Conservation (phyloP, 2,113 vertebrate species). For the Garra rufa region DNA sequence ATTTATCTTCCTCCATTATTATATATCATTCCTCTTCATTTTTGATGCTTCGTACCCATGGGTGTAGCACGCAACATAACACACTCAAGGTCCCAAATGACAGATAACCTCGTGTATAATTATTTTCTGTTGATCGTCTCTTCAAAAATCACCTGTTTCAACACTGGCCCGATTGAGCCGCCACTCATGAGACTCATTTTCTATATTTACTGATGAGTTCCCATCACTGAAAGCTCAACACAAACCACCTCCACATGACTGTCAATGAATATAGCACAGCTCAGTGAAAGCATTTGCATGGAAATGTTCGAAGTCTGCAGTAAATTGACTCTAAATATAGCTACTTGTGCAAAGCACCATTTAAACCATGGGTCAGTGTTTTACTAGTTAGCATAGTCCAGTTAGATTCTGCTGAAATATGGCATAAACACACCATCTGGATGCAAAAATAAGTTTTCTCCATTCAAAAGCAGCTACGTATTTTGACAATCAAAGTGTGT, state of each 20-base stretch:
- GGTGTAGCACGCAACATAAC: background rate
- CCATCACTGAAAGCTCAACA: slow-evolving; percentile 11
- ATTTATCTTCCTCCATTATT: no score
- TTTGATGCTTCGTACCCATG: background rate
- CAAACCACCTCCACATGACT: background rate
- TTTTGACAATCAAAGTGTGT: no score
- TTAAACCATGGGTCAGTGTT: background rate
- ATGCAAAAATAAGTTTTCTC: background rate
- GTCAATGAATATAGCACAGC: background rate
- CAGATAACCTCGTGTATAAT: slow-evolving; percentile 18
- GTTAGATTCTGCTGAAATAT: background rate
- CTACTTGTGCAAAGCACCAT: background rate
- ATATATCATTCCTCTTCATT: slow-evolving; percentile 5
- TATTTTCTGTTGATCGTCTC: slow-evolving; percentile 12
- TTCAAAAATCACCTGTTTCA: slow-evolving; percentile 12
- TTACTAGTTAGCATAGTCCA: background rate
- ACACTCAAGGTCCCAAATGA: slow-evolving; percentile 5
- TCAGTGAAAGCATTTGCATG: background rate
- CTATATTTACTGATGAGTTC: slow-evolving; percentile 20
- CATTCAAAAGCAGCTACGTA: background rate
- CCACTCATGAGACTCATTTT: slow-evolving; percentile 17
- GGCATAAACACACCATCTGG: background rate
- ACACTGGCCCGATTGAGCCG: background rate
- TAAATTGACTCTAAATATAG: slow-evolving; percentile 3
- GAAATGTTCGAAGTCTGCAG: background rate